Percentiles rank a stretch among this genome's conserved stretches.
Evolutionary conservation across 2,888 invertebrate genomes (phyloP).

Genomic region (Spodoptera littoralis): DNA sequence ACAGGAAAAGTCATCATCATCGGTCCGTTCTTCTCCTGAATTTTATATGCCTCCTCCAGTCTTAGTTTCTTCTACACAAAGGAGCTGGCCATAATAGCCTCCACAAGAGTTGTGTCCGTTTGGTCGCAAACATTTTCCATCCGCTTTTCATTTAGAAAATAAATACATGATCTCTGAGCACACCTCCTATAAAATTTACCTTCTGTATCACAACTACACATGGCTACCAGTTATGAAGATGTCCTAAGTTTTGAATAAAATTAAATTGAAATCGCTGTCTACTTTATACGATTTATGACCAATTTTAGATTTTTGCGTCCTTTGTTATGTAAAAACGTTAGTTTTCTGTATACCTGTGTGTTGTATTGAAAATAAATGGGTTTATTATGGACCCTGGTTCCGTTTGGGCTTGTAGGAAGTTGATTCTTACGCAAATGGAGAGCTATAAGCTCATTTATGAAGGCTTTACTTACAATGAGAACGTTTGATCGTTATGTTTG

Average conservation of each 20-base stretch:
- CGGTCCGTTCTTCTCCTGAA: too few relatives aligned
- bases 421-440: constrained; percentile 35
- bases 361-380: constrained; percentile 44
- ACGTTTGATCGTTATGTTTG: background rate
- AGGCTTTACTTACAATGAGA: background rate
- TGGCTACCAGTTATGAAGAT: constrained; percentile 47
- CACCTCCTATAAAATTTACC: background rate
- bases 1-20: too few relatives aligned
- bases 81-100: too few relatives aligned
- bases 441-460: constrained; percentile 8
- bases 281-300: constrained; percentile 57
- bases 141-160: background rate
- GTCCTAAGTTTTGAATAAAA: constrained; percentile 51
- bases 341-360: constrained; percentile 17
- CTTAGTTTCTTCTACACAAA: too few relatives aligned
- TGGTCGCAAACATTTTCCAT: too few relatives aligned
- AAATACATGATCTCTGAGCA: too few relatives aligned
- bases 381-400: constrained; percentile 48
- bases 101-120: too few relatives aligned
- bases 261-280: constrained; percentile 58
- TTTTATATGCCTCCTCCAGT: too few relatives aligned
- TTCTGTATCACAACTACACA: background rate
- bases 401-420: constrained; percentile 47
- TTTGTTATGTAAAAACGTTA: constrained; percentile 52
- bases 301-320: constrained; percentile 49